phyloP scores from a whole-genome alignment of 1,140 invertebrate genomes.

The Diploscapter pachys region DNA sequence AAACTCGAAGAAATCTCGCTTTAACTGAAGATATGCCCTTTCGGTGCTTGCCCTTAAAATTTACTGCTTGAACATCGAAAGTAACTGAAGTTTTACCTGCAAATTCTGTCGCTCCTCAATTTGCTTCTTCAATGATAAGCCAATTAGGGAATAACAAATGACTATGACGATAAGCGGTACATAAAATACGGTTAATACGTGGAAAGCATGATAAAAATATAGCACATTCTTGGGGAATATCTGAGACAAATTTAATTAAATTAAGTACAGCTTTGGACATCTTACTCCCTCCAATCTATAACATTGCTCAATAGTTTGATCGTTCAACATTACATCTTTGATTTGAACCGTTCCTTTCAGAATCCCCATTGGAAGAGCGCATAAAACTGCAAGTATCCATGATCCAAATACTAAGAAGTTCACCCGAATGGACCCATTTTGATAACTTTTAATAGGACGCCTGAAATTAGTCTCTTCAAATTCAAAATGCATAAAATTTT shows the following conservation, averaged over 20 bases:
- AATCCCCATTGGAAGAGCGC: slow-evolving; percentile 34
- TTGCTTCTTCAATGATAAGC: slow-evolving; percentile 42
- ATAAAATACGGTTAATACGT: slow-evolving; percentile 50
- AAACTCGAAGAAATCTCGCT: slow-evolving; percentile 43
- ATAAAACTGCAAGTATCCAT: slow-evolving; percentile 33
- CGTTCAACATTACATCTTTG: slow-evolving; percentile 20
- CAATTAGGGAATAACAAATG: slow-evolving; percentile 46
- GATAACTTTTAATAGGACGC: slow-evolving; percentile 39
- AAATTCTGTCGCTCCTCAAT: slow-evolving; percentile 43
- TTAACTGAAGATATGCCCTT: slow-evolving; percentile 25
- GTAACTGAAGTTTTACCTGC: background rate
- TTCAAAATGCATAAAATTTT: slow-evolving; percentile 9
- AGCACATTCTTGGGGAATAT: slow-evolving; percentile 18
- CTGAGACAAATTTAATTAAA: background rate
- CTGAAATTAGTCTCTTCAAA: slow-evolving; percentile 34
- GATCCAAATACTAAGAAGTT: slow-evolving; percentile 35
- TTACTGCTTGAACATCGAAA: background rate
- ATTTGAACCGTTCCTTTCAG: slow-evolving; percentile 35
- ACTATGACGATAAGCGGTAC: slow-evolving; percentile 45
- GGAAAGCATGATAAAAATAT: slow-evolving; percentile 45
- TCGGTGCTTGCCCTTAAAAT: background rate
- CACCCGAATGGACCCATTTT: slow-evolving; percentile 36
- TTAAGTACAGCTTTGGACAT: slow-evolving; percentile 8
- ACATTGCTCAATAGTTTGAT: slow-evolving; percentile 36
- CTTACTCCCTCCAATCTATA: slow-evolving; percentile 32